Percentiles rank a stretch among this genome's conserved stretches.
These are phyloP conservation scores for Eupithecia inturbata DNA, from an alignment of 2,888 invertebrate genomes.

Conservation along the genomic window DNA sequence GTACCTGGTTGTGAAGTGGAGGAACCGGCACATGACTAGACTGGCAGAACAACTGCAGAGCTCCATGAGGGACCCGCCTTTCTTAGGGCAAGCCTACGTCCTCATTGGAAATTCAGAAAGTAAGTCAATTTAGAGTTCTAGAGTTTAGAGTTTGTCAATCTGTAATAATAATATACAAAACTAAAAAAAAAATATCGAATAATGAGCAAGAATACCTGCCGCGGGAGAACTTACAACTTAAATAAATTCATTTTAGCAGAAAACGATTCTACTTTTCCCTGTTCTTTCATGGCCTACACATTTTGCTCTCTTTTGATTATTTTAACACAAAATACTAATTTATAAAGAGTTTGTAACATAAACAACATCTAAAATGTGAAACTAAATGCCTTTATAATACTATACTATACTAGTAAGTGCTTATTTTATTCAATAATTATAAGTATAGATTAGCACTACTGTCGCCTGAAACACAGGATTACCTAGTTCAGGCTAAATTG, in stretches of 20 bases:
- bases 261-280: neutral
- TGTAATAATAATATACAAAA: too few species aligned
- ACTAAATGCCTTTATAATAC: too few species aligned
- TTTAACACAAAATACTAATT: neutral
- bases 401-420: too few species aligned
- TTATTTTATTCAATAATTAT: too few species aligned
- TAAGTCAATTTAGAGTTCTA: too few species aligned
- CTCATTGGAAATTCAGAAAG: neutral
- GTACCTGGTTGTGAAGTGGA: neutral
- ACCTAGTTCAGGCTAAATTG: too few species aligned
- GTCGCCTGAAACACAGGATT: too few species aligned
- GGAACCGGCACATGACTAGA: neutral
- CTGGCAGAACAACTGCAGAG: constrained; percentile 2
- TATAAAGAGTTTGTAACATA: too few species aligned
- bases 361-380: too few species aligned
- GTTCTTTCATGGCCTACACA: neutral
- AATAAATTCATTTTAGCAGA: too few species aligned
- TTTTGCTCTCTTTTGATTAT: neutral
- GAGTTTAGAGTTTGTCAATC: too few species aligned
- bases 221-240: neutral
- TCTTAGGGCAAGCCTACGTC: neutral
- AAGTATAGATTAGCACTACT: too few species aligned
- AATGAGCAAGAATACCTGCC: neutral
- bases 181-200: neutral
- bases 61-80: neutral